Conservation (phyloP, 2,113 vertebrate genomes). For the Diphyllodes magnificus region DNA sequence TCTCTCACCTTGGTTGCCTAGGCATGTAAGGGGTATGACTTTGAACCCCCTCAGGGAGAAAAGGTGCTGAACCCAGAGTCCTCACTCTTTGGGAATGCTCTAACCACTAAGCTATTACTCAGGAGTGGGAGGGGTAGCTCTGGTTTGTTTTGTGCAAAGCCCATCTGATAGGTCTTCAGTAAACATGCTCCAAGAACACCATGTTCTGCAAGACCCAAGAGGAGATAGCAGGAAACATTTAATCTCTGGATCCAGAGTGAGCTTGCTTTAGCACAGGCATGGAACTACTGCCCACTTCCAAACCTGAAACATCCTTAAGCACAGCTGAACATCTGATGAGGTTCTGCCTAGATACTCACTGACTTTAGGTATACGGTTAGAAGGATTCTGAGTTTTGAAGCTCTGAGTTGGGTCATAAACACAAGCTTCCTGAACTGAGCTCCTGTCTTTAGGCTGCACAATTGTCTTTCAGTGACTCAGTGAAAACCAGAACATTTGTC, state of each 20-base stretch:
- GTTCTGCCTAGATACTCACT: not conserved
- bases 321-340: not conserved
- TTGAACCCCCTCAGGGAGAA: slow-evolving; percentile 8
- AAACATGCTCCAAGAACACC: slow-evolving; percentile 40
- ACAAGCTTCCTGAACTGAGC: not conserved
- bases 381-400: not conserved
- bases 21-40: not conserved
- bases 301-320: not conserved
- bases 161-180: slow-evolving; percentile 57
- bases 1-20: not conserved
- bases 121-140: slow-evolving; percentile 28
- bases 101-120: slow-evolving; percentile 25
- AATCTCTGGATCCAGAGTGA: not conserved
- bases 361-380: not conserved
- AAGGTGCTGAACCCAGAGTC: not conserved
- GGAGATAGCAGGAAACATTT: not conserved
- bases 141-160: slow-evolving; percentile 45
- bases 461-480: not conserved
- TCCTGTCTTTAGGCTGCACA: not conserved
- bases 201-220: not conserved
- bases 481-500: not conserved
- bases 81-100: slow-evolving; percentile 13
- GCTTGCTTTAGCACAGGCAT: not conserved
- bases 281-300: not conserved
- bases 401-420: not conserved